Evolutionary conservation across 2,797 vertebrate species (phyloP).

Genomic region (Gephyroberyx darwinii): DNA sequence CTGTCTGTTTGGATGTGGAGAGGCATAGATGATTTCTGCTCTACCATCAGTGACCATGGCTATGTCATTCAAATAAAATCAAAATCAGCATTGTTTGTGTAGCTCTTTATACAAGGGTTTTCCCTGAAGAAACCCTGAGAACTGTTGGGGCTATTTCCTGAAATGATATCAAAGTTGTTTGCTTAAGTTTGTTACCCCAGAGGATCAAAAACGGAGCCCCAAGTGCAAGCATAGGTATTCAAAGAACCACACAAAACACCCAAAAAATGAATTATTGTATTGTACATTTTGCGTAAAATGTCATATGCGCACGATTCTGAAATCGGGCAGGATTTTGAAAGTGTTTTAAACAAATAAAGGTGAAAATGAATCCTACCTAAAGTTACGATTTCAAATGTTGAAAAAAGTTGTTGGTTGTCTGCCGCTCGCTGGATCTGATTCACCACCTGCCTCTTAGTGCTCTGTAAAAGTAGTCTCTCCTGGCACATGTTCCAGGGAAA

Average conservation of each 20-base stretch:
- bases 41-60: constrained; percentile 55
- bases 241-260: background rate
- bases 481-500: no score
- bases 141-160: constrained; percentile 27
- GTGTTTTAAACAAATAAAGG: no score
- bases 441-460: no score
- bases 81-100: constrained; percentile 60
- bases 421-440: no score
- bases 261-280: background rate
- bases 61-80: constrained; percentile 49
- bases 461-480: no score
- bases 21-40: constrained; percentile 59
- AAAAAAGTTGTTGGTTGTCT: no score
- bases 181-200: background rate
- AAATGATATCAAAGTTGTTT: constrained; percentile 49
- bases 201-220: background rate
- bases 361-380: no score
- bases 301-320: constrained; percentile 2
- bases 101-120: constrained; percentile 22
- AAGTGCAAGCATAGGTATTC: constrained; percentile 1
- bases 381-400: no score
- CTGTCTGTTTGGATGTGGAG: constrained; percentile 74
- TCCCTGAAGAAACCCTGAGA: constrained; percentile 24
- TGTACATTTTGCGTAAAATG: background rate
- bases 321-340: no score